Evolutionary conservation across 1,140 invertebrate species (phyloP).

Genomic region (Musca domestica): DNA sequence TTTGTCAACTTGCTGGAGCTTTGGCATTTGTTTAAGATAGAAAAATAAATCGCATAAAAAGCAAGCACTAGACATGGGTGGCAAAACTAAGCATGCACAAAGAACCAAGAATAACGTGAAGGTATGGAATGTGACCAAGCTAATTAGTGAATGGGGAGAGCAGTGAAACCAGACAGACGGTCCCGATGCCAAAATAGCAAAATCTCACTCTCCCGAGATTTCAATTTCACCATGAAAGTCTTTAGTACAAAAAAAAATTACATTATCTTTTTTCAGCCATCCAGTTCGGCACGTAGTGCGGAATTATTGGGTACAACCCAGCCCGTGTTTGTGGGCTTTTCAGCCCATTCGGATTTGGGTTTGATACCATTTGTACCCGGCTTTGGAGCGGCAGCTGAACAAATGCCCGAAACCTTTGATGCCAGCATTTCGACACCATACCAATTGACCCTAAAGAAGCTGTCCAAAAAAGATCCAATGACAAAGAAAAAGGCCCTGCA

Average conservation of each 20-base stretch:
- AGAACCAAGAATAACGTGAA: constrained; percentile 76
- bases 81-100: constrained; percentile 71
- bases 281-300: constrained; percentile 76
- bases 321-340: constrained; percentile 70
- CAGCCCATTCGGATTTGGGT: constrained; percentile 59
- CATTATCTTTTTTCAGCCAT: constrained; percentile 66
- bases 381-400: constrained; percentile 51
- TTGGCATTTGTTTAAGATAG: not conserved
- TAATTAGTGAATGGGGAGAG: not conserved
- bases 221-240: too few relatives aligned
- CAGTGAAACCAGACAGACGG: not conserved
- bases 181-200: too few relatives aligned
- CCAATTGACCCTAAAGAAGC: constrained; percentile 69
- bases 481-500: constrained; percentile 85
- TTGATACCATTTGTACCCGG: constrained; percentile 62
- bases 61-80: constrained; percentile 59
- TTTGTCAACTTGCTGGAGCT: not conserved
- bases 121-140: constrained; percentile 56
- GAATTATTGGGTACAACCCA: constrained; percentile 64
- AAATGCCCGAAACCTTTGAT: constrained; percentile 59
- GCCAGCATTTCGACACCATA: constrained; percentile 62
- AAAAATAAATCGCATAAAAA: not conserved
- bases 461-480: constrained; percentile 81
- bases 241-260: too few relatives aligned
- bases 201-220: too few relatives aligned